Evolutionary conservation across 2,797 vertebrate species (phyloP).

Genomic region (Sebastes nivosus): DNA sequence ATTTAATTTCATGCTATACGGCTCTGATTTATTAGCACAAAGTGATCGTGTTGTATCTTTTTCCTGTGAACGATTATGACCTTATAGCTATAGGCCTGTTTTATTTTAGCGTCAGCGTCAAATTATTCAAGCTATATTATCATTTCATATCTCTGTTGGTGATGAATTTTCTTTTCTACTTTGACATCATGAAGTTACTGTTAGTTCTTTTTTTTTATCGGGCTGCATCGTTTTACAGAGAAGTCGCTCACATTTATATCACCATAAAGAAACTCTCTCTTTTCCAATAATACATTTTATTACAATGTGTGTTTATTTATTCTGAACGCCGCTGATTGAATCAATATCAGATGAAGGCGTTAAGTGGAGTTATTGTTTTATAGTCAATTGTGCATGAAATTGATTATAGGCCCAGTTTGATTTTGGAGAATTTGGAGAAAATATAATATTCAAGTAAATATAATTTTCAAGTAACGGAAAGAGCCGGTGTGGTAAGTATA

Average conservation of each 20-base stretch:
- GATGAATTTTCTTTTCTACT: not conserved
- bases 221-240: slow-evolving; percentile 54
- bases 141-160: not conserved
- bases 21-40: not conserved
- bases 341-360: not conserved
- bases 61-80: not conserved
- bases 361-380: not conserved
- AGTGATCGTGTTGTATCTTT: too few relatives aligned
- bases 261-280: slow-evolving; percentile 62
- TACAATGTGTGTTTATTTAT: slow-evolving; percentile 11
- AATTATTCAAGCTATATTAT: too few relatives aligned
- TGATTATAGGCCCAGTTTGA: not conserved
- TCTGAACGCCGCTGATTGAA: not conserved
- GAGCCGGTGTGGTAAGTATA: not conserved
- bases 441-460: not conserved
- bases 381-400: not conserved
- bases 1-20: not conserved
- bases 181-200: not conserved
- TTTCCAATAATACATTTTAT: slow-evolving; percentile 31
- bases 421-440: not conserved
- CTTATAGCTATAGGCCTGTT: not conserved
- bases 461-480: not conserved
- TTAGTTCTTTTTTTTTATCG: slow-evolving; percentile 60
- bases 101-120: not conserved
- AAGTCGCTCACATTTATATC: slow-evolving; percentile 61